These are phyloP conservation scores for Clarias macrocephalus DNA, from an alignment of 2,113 vertebrate species.

Conservation along the genomic window DNA sequence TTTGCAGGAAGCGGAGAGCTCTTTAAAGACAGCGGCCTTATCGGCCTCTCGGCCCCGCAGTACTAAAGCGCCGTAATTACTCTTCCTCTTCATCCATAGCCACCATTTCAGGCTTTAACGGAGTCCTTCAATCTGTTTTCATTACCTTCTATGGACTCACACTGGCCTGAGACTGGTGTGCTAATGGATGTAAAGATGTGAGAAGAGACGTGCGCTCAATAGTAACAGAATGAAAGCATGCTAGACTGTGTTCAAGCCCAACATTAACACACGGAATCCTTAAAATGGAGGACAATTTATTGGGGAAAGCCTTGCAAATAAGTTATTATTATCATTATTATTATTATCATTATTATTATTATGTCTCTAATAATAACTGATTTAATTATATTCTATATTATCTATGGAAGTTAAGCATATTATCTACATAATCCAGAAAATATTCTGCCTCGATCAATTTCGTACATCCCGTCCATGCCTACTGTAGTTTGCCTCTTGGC, in stretches of 20 bases:
- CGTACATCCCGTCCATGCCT: neutral
- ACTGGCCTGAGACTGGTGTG: neutral
- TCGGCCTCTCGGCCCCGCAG: slow-evolving; percentile 16
- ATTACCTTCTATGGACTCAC: slow-evolving; percentile 10
- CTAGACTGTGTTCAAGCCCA: neutral
- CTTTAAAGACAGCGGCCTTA: slow-evolving; percentile 38
- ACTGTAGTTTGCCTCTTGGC: neutral
- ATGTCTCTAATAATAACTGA: neutral
- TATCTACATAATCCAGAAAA: neutral
- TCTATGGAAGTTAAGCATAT: neutral
- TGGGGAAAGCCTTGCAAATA: neutral
- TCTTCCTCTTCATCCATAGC: slow-evolving; percentile 29
- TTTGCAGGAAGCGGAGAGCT: slow-evolving; percentile 40
- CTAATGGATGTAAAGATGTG: slow-evolving; percentile 9
- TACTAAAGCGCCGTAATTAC: slow-evolving; percentile 33
- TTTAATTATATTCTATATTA: neutral
- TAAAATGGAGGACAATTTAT: neutral
- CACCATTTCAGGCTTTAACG: slow-evolving; percentile 11
- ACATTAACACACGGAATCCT: neutral
- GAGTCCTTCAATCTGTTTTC: slow-evolving; percentile 23
- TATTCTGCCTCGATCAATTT: neutral
- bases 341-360: no score
- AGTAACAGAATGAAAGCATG: neutral
- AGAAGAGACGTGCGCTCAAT: neutral
- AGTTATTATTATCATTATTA: neutral